Evolutionary conservation across 2,888 invertebrate genomes (phyloP), one percentile per base, ranked within the genome.

Genomic region (Argyresthia goedartella): DNA sequence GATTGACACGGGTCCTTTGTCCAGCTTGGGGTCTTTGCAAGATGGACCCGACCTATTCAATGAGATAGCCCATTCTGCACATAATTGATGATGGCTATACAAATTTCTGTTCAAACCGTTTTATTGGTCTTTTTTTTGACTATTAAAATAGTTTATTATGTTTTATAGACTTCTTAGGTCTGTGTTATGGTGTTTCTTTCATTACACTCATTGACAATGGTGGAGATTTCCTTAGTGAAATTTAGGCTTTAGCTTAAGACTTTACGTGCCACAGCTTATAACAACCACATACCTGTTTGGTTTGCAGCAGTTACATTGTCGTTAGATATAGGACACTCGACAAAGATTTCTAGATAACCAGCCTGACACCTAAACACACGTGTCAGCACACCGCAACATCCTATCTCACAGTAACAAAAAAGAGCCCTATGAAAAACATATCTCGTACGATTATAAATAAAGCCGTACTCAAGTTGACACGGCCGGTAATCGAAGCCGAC

Each of bases 81-180:
- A 61, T 74, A 73, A 81, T 79, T 75, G 77, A 78, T 72, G 76
- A 75, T 65, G 62, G 73, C 74, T 76, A 71, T 76, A 71, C 74
- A 75, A 74, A 67, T 39, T 46, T 36, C 8, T 69, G 48, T 70
- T 62, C 57, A 57, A 60, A 6, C 39, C 9, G 39, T 39, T 39
- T 39, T 39, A 39, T 39, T 39, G n/a, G 10, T 6, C 39, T 39
- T 39, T n/a, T 36, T 39, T 39, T 8, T 8, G n/a, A 39, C 8
- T 6, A 39, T 39, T 2, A 3, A 39, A 39, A 39, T 39, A n/a
- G 39, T 39, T n/a, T 39, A 39, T 39, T 39, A 39, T 39, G 39
- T 39, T 39, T 39, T 39, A 25, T 25, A 25, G 25, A 25, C 25
- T 25, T 6, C n/a, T n/a, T n/a, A n/a, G n/a, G n/a, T n/a, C 25